phyloP scores from a whole-genome alignment of 2,113 vertebrate genomes.

The Oreochromis tanganicae region DNA sequence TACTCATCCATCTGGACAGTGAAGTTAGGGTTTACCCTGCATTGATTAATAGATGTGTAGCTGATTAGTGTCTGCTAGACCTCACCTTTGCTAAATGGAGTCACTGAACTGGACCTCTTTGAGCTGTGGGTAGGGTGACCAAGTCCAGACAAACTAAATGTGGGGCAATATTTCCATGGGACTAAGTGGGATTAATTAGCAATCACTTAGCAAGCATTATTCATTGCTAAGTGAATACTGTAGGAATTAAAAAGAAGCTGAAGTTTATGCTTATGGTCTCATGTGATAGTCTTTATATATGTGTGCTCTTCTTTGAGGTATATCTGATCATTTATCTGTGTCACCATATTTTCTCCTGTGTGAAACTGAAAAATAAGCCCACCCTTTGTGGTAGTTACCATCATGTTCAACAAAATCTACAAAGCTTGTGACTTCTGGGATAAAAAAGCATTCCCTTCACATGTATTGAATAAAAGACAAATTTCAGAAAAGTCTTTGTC shows the following conservation, averaged over 20 bases:
- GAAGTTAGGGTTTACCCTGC: not conserved
- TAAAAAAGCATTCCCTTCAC: not conserved
- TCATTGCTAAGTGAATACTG: not conserved
- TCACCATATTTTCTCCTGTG: not conserved
- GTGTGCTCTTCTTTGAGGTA: not conserved
- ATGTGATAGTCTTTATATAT: not conserved
- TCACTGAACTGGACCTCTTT: not conserved
- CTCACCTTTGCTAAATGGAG: not conserved
- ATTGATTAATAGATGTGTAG: not conserved
- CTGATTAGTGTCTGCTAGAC: not conserved
- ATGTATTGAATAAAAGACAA: not conserved
- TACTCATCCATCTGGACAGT: not conserved
- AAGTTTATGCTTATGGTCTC: not conserved
- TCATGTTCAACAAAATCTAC: not conserved
- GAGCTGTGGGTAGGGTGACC: not conserved
- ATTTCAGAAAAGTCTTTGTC: not conserved
- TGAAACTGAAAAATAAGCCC: fast-evolving
- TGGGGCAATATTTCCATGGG: not conserved
- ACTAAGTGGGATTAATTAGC: not conserved
- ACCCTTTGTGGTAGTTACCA: not conserved
- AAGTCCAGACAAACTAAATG: not conserved
- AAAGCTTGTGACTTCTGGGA: not conserved
- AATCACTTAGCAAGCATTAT: not conserved
- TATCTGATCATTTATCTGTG: not conserved
- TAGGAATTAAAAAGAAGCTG: not conserved